Evolutionary conservation across 2,113 vertebrate genomes (phyloP).

Genomic region (Candoia aspera): DNA sequence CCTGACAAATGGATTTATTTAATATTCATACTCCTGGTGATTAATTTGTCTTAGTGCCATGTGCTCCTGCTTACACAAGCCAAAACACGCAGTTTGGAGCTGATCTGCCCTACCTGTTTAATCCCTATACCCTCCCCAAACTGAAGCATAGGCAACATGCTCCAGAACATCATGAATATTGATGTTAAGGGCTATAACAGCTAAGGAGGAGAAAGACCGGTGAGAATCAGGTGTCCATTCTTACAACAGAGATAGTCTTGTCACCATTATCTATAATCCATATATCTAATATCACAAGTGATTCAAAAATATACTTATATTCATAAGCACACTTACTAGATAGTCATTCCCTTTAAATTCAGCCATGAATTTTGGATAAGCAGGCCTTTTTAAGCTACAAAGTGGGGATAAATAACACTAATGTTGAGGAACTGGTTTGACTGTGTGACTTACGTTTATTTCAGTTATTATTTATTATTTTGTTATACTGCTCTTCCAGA

Average conservation of each 20-base stretch:
- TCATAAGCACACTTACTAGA: background rate
- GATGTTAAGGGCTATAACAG: background rate
- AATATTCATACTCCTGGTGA: background rate
- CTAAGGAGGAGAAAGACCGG: background rate
- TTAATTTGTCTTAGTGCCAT: background rate
- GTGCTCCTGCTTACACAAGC: background rate
- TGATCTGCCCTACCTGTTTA: no score
- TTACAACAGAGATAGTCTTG: background rate
- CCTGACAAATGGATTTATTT: background rate
- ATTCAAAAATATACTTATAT: background rate
- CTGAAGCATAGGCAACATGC: background rate
- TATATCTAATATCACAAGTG: background rate
- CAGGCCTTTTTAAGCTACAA: background rate
- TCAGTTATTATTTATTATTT: background rate
- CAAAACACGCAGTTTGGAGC: background rate
- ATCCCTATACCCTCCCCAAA: background rate
- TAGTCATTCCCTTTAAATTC: background rate
- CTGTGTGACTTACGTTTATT: background rate
- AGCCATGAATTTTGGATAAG: background rate
- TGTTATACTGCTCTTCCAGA: background rate
- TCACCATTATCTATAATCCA: background rate
- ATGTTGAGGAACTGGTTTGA: background rate
- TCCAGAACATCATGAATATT: background rate
- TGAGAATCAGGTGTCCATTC: background rate
- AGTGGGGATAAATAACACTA: background rate